Conservation (phyloP, 2,797 vertebrate species). For the Anguilla pacifica region DNA sequence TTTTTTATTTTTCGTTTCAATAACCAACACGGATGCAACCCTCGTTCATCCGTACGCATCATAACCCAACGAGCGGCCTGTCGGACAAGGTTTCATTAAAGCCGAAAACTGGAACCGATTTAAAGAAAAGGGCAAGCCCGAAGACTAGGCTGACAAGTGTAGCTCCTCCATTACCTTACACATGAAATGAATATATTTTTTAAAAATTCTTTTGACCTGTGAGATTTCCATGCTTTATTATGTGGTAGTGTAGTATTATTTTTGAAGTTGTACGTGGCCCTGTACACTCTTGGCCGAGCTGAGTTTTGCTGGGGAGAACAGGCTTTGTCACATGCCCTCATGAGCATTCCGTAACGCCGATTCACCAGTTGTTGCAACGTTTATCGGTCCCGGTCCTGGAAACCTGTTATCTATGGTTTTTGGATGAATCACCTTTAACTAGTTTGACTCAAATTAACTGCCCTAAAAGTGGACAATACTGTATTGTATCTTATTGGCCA, state of each 20-base stretch:
- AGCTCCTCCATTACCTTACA: constrained; percentile 66
- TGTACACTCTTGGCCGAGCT: constrained; percentile 50
- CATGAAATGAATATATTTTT: constrained; percentile 63
- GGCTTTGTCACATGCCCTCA: neutral
- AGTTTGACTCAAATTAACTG: neutral
- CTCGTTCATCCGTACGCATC: constrained; percentile 15
- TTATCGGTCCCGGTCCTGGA: constrained; percentile 10
- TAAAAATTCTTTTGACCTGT: constrained; percentile 59
- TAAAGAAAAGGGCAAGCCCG: neutral
- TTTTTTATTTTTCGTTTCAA: constrained; percentile 65
- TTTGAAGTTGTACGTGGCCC: constrained; percentile 45
- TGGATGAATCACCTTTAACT: neutral
- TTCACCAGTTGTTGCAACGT: neutral
- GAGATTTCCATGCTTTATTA: constrained; percentile 61
- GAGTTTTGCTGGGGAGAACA: neutral
- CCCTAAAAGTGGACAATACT: neutral
- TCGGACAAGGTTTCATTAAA: neutral
- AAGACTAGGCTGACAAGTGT: constrained; percentile 39
- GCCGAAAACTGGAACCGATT: neutral
- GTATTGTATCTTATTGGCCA: neutral
- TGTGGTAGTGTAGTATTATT: constrained; percentile 60
- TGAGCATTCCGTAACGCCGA: neutral
- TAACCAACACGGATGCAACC: constrained; percentile 57
- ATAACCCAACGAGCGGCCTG: constrained; percentile 13
- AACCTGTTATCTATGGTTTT: neutral